Evolutionary conservation across 2,113 vertebrate species (phyloP).

Genomic region (Holacanthus passer): DNA sequence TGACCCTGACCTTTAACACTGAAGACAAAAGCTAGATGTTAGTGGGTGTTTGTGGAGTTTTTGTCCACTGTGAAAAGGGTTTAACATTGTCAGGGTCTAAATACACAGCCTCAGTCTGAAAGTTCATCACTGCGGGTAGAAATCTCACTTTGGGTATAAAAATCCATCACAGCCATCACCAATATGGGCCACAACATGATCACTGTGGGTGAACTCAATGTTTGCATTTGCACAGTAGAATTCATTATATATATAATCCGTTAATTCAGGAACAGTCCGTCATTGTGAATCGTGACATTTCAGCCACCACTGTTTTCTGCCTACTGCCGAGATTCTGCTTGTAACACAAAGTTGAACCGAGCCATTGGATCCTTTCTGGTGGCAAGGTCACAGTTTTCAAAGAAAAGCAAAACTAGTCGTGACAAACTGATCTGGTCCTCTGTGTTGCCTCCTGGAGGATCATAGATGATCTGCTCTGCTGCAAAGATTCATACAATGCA

Average conservation of each 20-base stretch:
- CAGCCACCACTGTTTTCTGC: not conserved
- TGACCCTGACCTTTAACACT: too few species aligned
- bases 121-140: conserved; percentile 14
- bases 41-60: too few species aligned
- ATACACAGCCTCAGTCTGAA: too few species aligned
- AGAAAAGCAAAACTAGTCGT: too few species aligned
- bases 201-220: not conserved
- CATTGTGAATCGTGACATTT: too few species aligned
- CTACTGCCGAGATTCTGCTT: not conserved
- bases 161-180: not conserved
- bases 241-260: too few species aligned
- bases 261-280: too few species aligned
- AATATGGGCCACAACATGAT: not conserved
- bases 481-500: not conserved
- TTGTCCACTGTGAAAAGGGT: too few species aligned
- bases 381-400: not conserved
- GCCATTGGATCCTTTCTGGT: not conserved
- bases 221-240: too few species aligned
- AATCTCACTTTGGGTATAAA: not conserved
- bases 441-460: not conserved
- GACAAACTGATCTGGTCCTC: not conserved
- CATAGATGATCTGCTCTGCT: not conserved
- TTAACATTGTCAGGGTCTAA: too few species aligned
- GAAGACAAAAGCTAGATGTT: too few species aligned
- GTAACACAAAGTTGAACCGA: not conserved